Base-by-base conservation (phyloP, 1,140 invertebrate genomes). In the Meteorus sp. region DNA sequence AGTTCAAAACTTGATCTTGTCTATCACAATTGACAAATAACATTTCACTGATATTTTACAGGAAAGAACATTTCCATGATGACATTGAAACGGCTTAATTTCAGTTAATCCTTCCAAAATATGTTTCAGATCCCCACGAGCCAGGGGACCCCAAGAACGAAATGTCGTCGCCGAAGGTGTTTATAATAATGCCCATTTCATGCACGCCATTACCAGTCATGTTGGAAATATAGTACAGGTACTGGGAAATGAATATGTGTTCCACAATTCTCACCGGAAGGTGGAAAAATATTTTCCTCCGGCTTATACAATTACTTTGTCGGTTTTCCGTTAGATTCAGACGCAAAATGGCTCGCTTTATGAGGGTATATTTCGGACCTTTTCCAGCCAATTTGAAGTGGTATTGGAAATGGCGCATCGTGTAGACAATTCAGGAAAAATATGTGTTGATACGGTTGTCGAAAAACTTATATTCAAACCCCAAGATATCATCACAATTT, bases 381-480 rank as follows among this genome's bases (percentile, higher is more conserved):
- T 93, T 78, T 94, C 92, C 48, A 84, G 85, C 70, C 85, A 89
- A 73, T 91, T 92, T 77, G 89, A 92, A 71, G 84, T 93, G 61
- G 91, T 93, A 48, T 76, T 95, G 70, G 91, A 94, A 80, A 84
- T 92, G 79, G 90, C 88, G 33, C 89, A 92, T 70, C 88, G 87
- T 70, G 86, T 94, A 58, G 90, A 93, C 69, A 84, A 83, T 64
- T 83, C 85, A 44, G 84, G 84, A 53, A 79, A 84, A 56, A 82
- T 88, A 62, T 78, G 80, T n/a, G 80, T 86, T 8, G 87, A 90
- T 39, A 85, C 85, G 17, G 83, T 91, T 33, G 86, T 89, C 54
- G 90, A 94, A 62, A 92, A 89, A 80, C 79, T 95, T 67, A 92
- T 95, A 72, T 94, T 95, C 78, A 90, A 90, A 69, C 83, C 87